phyloP scores from a whole-genome alignment of 2,797 vertebrate genomes.

The Anniella stebbinsi region DNA sequence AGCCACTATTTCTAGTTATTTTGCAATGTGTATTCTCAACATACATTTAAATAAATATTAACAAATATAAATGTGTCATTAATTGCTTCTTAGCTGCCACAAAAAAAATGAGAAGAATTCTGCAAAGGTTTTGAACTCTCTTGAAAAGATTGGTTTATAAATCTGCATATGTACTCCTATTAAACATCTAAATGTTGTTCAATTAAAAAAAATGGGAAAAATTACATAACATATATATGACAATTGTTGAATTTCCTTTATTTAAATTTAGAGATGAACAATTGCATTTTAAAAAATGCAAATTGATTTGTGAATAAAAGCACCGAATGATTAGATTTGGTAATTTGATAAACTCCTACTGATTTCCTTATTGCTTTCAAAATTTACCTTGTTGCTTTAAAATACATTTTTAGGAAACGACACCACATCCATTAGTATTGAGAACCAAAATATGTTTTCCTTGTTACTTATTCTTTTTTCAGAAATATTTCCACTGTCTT shows the following conservation, averaged over 20 bases:
- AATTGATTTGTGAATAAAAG: slow-evolving; percentile 14
- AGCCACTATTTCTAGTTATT: slow-evolving; percentile 46
- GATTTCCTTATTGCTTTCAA: neutral
- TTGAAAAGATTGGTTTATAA: neutral
- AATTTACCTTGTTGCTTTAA: neutral
- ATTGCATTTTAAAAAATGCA: neutral
- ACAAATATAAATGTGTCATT: slow-evolving; percentile 31
- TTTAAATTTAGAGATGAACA: neutral
- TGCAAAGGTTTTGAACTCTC: neutral
- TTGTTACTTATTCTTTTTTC: neutral
- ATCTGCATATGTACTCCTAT: neutral
- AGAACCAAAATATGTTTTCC: neutral
- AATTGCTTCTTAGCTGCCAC: slow-evolving; percentile 36
- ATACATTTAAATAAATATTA: slow-evolving; percentile 76
- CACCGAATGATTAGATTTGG: neutral
- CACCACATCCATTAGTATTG: neutral
- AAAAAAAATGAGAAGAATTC: slow-evolving; percentile 17
- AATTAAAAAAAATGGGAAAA: neutral
- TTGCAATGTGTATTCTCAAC: slow-evolving; percentile 76
- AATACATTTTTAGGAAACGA: neutral
- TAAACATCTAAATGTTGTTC: neutral
- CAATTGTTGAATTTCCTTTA: neutral
- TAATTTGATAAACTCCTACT: neutral
- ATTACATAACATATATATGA: neutral
- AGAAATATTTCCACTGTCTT: neutral